A percentile compares a stretch with the other conserved stretches of the same genome.
Evolutionary conservation across 2,113 vertebrate species (phyloP).

Genomic region (Illadopsis cleaveri): DNA sequence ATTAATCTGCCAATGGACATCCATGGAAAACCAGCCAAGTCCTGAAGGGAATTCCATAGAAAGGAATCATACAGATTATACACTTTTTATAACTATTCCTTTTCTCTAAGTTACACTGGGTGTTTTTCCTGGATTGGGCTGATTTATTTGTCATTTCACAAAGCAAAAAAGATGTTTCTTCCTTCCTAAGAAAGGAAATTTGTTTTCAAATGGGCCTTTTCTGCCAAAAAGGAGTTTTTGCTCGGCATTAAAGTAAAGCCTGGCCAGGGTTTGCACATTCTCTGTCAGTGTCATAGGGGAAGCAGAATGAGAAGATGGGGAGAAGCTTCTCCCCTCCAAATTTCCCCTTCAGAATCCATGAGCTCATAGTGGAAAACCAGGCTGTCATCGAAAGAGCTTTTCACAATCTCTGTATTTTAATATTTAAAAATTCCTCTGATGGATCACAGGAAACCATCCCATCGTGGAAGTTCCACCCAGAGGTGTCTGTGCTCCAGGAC

Average conservation of each 20-base stretch:
- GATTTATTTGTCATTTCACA: neutral
- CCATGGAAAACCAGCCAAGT: neutral
- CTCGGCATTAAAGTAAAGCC: neutral
- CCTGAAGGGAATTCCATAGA: neutral
- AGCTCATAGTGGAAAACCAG: conserved; percentile 68
- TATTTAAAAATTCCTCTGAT: conserved; percentile 60
- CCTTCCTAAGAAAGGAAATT: neutral
- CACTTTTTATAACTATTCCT: neutral
- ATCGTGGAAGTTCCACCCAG: conserved; percentile 13
- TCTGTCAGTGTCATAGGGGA: conserved; percentile 49
- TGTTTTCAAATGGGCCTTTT: neutral
- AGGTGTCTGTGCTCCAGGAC: neutral
- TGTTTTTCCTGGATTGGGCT: neutral
- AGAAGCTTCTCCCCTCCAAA: conserved; percentile 40
- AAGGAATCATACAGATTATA: neutral
- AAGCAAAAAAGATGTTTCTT: neutral
- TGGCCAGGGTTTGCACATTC: neutral
- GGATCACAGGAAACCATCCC: conserved; percentile 36
- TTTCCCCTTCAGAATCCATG: conserved; percentile 58
- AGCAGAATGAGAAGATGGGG: conserved; percentile 47
- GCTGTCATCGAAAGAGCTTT: conserved; percentile 42
- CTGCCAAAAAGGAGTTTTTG: neutral
- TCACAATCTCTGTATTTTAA: conserved; percentile 56
- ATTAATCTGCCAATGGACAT: neutral
- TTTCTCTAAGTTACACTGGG: neutral